Percentiles rank a stretch among this genome's conserved stretches.
Conservation (phyloP, 2,113 vertebrate genomes). For the Irena cyanogastra region DNA sequence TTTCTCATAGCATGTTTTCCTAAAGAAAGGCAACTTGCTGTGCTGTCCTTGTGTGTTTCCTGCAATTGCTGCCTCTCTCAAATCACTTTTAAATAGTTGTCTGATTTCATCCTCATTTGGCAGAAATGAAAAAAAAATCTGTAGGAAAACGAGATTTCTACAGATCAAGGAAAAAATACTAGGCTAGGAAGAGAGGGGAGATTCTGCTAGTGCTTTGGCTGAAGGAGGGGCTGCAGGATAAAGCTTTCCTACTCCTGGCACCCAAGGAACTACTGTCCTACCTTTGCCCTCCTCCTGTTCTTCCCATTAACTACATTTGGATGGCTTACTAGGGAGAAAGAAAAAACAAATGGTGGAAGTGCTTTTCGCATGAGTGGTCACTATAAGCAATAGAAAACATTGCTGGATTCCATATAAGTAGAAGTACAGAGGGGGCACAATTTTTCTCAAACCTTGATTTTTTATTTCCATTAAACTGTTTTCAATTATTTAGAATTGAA, state of each 20-base stretch:
- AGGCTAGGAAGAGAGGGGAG: not conserved
- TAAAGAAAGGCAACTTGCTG: not conserved
- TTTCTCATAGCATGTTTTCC: not conserved
- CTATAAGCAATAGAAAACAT: not conserved
- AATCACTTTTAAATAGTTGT: not conserved
- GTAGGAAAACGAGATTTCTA: not conserved
- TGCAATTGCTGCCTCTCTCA: not conserved
- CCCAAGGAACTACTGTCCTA: not conserved
- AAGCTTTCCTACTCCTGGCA: not conserved
- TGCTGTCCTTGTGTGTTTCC: not conserved
- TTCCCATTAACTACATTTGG: not conserved
- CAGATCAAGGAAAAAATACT: not conserved
- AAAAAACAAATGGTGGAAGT: not conserved
- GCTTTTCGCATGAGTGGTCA: not conserved
- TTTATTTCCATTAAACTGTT: not conserved
- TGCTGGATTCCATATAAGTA: not conserved
- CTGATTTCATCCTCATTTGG: not conserved
- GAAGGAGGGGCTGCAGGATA: not conserved
- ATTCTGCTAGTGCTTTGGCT: not conserved
- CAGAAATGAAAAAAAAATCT: not conserved
- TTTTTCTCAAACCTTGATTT: not conserved
- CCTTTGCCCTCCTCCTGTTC: not conserved
- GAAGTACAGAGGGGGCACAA: not conserved
- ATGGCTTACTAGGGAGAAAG: not conserved
- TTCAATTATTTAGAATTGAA: not conserved